A percentile compares a stretch with the other conserved stretches of the same genome.
phyloP scores from a whole-genome alignment of 2,113 vertebrate species.

The Oreochromis tanganicae region DNA sequence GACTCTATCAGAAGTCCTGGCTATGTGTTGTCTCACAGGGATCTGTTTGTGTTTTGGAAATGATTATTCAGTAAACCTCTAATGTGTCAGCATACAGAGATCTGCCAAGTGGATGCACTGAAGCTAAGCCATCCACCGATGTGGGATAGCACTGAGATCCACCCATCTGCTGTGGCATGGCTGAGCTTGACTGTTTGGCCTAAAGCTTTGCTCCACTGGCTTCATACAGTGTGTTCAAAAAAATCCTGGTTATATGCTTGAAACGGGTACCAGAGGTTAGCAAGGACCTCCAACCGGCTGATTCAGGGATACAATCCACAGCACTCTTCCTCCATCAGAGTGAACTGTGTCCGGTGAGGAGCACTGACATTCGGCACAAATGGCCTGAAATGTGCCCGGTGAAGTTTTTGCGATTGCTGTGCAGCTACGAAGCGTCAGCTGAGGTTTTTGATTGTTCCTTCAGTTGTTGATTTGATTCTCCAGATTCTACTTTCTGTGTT shows the following conservation, averaged over 20 bases:
- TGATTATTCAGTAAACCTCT: not conserved
- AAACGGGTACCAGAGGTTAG: not conserved
- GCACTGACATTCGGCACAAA: not conserved
- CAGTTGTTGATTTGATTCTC: not conserved
- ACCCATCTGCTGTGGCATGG: not conserved
- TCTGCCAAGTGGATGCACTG: not conserved
- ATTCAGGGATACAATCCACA: not conserved
- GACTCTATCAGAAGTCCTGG: not conserved
- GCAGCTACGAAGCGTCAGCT: not conserved
- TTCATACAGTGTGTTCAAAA: not conserved
- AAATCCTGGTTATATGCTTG: not conserved
- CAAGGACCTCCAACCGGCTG: not conserved
- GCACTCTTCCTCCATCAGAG: not conserved
- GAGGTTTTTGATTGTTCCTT: not conserved
- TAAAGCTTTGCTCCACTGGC: not conserved
- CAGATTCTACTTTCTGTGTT: not conserved
- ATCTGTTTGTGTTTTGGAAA: not conserved
- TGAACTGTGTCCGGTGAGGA: not conserved
- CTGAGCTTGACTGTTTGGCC: not conserved
- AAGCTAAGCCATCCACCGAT: not conserved
- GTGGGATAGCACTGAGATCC: not conserved
- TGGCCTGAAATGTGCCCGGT: fast-evolving
- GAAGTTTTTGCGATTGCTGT: not conserved
- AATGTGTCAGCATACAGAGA: not conserved
- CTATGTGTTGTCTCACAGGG: fast-evolving